Percentiles rank a stretch among this genome's conserved stretches.
Evolutionary conservation across 1,140 invertebrate species (phyloP).

Genomic region (Venustaconcha ellipsiformis): DNA sequence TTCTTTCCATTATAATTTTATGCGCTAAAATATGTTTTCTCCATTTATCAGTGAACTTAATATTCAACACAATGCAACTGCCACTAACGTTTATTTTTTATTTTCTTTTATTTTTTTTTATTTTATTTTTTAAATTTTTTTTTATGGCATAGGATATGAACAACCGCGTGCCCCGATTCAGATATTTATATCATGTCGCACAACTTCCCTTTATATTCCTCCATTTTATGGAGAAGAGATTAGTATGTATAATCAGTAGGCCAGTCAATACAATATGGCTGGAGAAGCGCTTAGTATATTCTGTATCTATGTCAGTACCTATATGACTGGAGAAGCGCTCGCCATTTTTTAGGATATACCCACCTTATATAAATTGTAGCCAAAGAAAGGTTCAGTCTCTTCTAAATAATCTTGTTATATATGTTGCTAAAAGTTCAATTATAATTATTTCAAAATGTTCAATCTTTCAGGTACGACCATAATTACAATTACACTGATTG

Average conservation of each 20-base stretch:
- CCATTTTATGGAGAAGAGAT: not conserved
- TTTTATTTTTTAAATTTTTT: too few species aligned
- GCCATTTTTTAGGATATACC: not conserved
- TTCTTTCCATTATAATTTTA: too few species aligned
- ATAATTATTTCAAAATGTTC: slow-evolving; percentile 2
- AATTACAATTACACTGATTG: slow-evolving; percentile 52
- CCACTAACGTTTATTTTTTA: too few species aligned
- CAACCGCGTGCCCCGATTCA: too few species aligned
- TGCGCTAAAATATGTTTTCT: too few species aligned
- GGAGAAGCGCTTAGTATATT: not conserved
- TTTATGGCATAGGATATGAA: too few species aligned
- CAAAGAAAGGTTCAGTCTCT: not conserved
- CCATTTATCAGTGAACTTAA: too few species aligned
- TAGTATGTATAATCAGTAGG: too few species aligned
- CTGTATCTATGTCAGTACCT: not conserved
- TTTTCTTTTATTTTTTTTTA: too few species aligned
- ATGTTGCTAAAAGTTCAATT: not conserved
- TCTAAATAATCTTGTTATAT: not conserved
- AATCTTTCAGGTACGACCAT: slow-evolving; percentile 49
- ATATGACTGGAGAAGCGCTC: not conserved
- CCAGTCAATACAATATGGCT: not conserved
- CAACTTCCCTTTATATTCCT: not conserved
- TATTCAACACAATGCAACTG: too few species aligned
- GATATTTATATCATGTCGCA: too few species aligned
- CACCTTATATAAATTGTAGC: not conserved